Evolutionary conservation across 2,888 invertebrate genomes (phyloP), one percentile per base, ranked within the genome.

Genomic region (Xanthostigma xanthostigma): DNA sequence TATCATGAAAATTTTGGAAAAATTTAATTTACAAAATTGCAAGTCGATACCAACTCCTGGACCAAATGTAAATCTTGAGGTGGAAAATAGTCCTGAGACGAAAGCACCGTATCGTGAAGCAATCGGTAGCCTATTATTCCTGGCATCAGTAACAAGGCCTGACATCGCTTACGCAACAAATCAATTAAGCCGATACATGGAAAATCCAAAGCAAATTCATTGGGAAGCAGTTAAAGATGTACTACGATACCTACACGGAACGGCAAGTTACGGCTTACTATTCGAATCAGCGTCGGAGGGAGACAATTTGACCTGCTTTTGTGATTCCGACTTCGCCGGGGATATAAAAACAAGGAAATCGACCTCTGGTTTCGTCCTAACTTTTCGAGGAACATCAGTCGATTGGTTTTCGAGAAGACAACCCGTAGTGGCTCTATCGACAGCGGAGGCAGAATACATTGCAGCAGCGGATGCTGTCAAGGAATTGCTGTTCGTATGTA

Each of bases 41-140:
- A 36, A 33, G n/a, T 9, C 12, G 17, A 17, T 17, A 17, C 17
- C 17, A 17, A 17, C 17, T 17, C 17, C 17, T 17, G 17, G 17
- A 17, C 17, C 17, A 17, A 17, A 17, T 17, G 17, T 17, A 17
- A 17, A 17, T 17, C 17, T 17, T 17, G 17, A 17, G 17, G 2
- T 17, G 17, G 17, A 17, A 17, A 17, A 17, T 17, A 17, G 17
- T 17, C 17, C 17, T 17, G 17, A 17, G 17, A 48, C 43, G 43
- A 43, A 41, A 39, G 27, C 38, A 37, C 50, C 50, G 9, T 52
- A 53, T 37, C 44, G 55, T 41, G 54, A 58, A 50, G 55, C 56
- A 1, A 52, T 57, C 35, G 55, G 55, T 8, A 53, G 54, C 43
- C 46, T 56, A 14, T 36, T 56, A 40, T 58, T 56, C 50, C 35